These are phyloP conservation scores for Sardinella longiceps DNA, from an alignment of 2,797 vertebrate species.

Conservation along the genomic window DNA sequence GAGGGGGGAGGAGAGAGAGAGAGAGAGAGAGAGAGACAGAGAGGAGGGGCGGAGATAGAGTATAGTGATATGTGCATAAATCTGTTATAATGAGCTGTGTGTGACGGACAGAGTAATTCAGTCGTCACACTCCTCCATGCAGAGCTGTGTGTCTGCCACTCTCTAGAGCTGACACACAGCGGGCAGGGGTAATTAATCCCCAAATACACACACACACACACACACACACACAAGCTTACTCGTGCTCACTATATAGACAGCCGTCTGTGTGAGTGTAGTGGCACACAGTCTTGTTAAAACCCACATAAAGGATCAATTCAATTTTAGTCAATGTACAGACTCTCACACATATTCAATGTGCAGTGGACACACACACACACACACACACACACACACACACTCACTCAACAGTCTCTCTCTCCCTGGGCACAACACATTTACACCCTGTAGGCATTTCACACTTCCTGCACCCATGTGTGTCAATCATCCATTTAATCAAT, in stretches of 20 bases:
- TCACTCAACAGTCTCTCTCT: not conserved
- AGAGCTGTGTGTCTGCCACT: not conserved
- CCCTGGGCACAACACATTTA: not conserved
- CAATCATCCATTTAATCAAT: slow-evolving; percentile 5
- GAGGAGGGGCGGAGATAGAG: too few species aligned
- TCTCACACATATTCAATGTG: not conserved
- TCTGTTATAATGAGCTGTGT: not conserved
- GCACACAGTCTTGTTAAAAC: not conserved
- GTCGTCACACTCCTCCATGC: not conserved
- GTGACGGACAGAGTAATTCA: not conserved
- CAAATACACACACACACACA: not conserved
- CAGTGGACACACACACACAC: not conserved
- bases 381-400: slow-evolving; percentile 5
- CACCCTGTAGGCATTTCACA: not conserved
- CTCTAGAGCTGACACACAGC: not conserved
- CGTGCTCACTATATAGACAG: too few species aligned
- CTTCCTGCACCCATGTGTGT: not conserved
- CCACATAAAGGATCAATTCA: not conserved
- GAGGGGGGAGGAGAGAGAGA: not conserved
- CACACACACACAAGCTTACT: too few species aligned
- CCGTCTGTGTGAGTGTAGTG: too few species aligned
- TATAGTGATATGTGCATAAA: not conserved
- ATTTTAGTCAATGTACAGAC: slow-evolving; percentile 3
- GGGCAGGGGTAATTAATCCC: not conserved
- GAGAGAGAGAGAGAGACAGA: not conserved